Percentiles rank a stretch among this genome's conserved stretches.
Conservation (phyloP, 2,113 vertebrate genomes). For the Silurus meridionalis region DNA sequence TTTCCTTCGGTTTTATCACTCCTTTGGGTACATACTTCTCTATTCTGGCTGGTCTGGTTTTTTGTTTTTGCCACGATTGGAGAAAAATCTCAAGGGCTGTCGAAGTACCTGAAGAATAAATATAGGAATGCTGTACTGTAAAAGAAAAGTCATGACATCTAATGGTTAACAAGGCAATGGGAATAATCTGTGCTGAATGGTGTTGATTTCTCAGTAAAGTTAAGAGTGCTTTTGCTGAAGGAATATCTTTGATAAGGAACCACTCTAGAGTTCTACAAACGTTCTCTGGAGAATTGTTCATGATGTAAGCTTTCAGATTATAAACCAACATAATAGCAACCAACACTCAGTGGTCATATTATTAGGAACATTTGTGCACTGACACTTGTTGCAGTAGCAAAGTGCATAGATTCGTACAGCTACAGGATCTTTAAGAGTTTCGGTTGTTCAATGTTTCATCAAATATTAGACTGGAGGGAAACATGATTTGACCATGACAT, state of each 20-base stretch:
- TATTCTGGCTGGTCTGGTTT: conserved; percentile 62
- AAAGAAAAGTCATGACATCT: background rate
- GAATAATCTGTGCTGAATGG: background rate
- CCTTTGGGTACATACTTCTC: conserved; percentile 64
- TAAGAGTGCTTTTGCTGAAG: background rate
- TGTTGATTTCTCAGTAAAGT: background rate
- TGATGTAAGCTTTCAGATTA: background rate
- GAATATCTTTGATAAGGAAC: too few species aligned
- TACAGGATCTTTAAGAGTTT: background rate
- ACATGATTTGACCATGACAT: background rate
- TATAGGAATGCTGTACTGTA: conserved; percentile 32
- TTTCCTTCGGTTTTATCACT: conserved; percentile 67
- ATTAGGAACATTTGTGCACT: background rate
- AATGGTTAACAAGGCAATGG: background rate
- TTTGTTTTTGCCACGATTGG: conserved; percentile 67
- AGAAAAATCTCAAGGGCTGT: conserved; percentile 68
- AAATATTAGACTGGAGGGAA: background rate
- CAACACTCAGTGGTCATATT: background rate
- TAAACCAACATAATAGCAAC: background rate
- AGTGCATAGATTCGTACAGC: background rate
- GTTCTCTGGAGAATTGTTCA: background rate
- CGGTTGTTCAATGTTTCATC: background rate
- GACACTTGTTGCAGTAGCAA: background rate
- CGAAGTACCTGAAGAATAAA: conserved; percentile 56
- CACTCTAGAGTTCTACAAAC: background rate